phyloP scores from a whole-genome alignment of 1,140 invertebrate species.

The Oryctes rhinoceros region DNA sequence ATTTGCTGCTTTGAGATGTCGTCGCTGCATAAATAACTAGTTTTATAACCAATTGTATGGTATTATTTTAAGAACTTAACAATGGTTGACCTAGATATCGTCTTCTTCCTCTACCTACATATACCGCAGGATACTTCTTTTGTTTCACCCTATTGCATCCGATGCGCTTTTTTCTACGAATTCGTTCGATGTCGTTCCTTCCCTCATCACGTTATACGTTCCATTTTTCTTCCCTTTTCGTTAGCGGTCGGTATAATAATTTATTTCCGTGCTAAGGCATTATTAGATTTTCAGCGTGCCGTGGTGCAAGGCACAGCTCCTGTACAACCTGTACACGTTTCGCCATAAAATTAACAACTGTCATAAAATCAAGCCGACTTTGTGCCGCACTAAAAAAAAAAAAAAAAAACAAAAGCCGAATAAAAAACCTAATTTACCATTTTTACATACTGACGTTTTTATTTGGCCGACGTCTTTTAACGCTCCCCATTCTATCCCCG shows the following conservation, averaged over 20 bases:
- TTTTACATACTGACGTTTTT: conserved; percentile 35
- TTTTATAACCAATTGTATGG: too few species aligned
- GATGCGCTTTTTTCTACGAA: not conserved
- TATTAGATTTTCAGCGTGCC: conserved; percentile 33
- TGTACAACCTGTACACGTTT: conserved; percentile 31
- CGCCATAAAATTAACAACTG: conserved; percentile 34
- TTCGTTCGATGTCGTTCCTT: not conserved
- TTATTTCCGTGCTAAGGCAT: conserved; percentile 32
- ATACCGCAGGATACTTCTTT: not conserved
- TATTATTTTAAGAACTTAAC: not conserved
- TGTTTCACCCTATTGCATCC: not conserved
- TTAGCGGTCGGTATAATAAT: conserved; percentile 29
- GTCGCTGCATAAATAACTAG: too few species aligned
- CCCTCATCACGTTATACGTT: not conserved
- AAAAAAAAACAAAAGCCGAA: too few species aligned
- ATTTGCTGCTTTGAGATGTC: too few species aligned
- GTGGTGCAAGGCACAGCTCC: conserved; percentile 31
- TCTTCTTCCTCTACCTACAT: not conserved
- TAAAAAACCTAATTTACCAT: conserved; percentile 34
- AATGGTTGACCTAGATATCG: conserved; percentile 14
- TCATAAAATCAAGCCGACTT: conserved; percentile 31
- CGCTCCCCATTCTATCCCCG: not conserved
- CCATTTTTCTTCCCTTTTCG: not conserved
- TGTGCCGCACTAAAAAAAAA: conserved; percentile 30
- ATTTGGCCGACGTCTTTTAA: not conserved